phyloP scores from a whole-genome alignment of 2,797 vertebrate species.

The Eremophila alpestris region DNA sequence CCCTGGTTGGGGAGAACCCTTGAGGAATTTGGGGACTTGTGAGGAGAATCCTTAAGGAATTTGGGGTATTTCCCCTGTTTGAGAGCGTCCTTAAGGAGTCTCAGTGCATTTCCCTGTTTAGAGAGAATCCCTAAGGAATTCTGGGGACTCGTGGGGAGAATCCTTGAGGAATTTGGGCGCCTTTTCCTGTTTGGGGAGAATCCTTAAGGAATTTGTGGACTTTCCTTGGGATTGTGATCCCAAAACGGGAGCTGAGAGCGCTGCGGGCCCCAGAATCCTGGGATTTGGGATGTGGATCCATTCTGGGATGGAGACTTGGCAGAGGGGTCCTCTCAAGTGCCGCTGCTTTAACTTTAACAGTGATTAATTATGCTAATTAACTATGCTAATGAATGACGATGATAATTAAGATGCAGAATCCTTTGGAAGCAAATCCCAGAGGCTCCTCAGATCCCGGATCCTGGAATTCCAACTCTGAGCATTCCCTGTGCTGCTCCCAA shows the following conservation, averaged over 20 bases:
- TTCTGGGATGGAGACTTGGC: neutral
- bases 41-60: neutral
- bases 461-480: neutral
- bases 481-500: neutral
- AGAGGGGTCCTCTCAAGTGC: neutral
- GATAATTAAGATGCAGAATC: neutral
- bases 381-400: neutral
- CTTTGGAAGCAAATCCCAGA: neutral
- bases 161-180: neutral
- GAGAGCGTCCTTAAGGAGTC: too few relatives aligned
- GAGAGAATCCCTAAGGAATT: neutral
- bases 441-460: neutral
- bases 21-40: too few relatives aligned
- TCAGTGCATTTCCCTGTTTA: too few relatives aligned
- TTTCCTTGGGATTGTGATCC: neutral
- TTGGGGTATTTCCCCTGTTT: fast-evolving
- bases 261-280: neutral
- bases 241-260: too few relatives aligned
- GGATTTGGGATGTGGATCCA: neutral
- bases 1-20: neutral
- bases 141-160: neutral
- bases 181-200: neutral
- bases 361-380: neutral
- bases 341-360: neutral
- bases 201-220: neutral